Evolutionary conservation across 2,888 invertebrate species (phyloP).

Genomic region (Cephus rjabovi): DNA sequence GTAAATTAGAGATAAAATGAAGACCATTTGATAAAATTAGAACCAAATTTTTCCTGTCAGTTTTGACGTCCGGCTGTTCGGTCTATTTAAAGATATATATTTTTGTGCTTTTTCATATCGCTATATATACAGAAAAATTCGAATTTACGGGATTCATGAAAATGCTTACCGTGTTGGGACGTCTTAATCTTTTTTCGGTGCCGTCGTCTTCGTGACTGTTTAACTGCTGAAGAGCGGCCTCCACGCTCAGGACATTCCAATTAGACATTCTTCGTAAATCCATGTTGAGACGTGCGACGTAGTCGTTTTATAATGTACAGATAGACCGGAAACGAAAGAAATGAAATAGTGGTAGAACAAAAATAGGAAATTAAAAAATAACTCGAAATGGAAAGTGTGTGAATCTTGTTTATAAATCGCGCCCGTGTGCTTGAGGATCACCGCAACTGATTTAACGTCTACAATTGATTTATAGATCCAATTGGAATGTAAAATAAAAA

Average conservation of each 20-base stretch:
- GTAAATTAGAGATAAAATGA: background rate
- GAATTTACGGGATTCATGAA: background rate
- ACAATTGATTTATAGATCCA: background rate
- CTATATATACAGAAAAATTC: background rate
- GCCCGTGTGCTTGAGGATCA: background rate
- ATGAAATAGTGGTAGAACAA: background rate
- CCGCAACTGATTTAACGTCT: background rate
- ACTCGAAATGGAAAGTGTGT: background rate
- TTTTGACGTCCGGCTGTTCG: background rate
- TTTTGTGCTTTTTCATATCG: background rate
- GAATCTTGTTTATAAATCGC: background rate
- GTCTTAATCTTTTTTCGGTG: conserved; percentile 41
- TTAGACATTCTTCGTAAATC: conserved; percentile 64
- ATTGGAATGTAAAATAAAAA: background rate
- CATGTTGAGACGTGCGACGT: conserved; percentile 34
- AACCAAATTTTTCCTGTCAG: background rate
- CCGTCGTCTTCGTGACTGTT: conserved; percentile 50
- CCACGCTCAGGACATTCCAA: conserved; percentile 65
- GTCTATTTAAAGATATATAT: background rate
- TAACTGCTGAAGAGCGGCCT: conserved; percentile 60
- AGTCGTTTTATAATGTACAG: background rate
- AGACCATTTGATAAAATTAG: background rate
- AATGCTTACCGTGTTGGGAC: conserved; percentile 54
- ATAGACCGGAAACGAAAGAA: conserved; percentile 21
- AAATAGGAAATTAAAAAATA: background rate